Base-by-base conservation (phyloP, 2,797 vertebrate genomes). In the Chrosomus eos region DNA sequence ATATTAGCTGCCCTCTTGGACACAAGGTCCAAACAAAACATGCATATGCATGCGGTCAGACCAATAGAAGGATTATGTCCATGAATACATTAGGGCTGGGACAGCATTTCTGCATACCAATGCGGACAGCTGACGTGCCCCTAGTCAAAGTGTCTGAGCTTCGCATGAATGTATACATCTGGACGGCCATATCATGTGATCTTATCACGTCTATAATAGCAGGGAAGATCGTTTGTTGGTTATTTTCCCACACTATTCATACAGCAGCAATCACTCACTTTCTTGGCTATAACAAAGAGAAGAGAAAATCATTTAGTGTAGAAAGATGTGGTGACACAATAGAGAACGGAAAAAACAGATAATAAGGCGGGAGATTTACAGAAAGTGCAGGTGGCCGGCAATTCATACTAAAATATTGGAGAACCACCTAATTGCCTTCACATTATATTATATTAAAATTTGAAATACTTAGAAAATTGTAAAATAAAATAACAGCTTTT, bases 11-110 rank as follows among this genome's bases (percentile, higher is more conserved):
- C 77, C 74, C 84, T 80, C 51, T 31, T 31, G 84, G 71, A 81
- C 67, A 85, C 70, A 81, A 38, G 80, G 80, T 87, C 70, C 79
- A 83, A 80, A 85, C 82, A 82, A 81, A 72, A 79, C 83, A 87
- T 88, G 88, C 83, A 88, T 87, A 88, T 87, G 88, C 83, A 87
- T 87, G 72, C 71, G 2, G 40, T 36, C 64, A 1, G 83, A 67
- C 85, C 83, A 85, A 80, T 85, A 77, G 86, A 82, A 71, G 81
- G 87, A 88, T 88, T 88, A 88, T 86, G 85, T 66, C 82, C 62
- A 87, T 86, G 87, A 88, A 88, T 88, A 87, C 74, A 88, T 88
- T 87, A 88, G 28, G 60, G 40, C 23, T 2, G 51, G 74, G 67
- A 60, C 60, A 68, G 76, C 73, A 62, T 72, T 66, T 64, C 79